These are phyloP conservation scores for Phoebastria nigripes DNA, from an alignment of 2,797 vertebrate genomes.

Conservation along the genomic window DNA sequence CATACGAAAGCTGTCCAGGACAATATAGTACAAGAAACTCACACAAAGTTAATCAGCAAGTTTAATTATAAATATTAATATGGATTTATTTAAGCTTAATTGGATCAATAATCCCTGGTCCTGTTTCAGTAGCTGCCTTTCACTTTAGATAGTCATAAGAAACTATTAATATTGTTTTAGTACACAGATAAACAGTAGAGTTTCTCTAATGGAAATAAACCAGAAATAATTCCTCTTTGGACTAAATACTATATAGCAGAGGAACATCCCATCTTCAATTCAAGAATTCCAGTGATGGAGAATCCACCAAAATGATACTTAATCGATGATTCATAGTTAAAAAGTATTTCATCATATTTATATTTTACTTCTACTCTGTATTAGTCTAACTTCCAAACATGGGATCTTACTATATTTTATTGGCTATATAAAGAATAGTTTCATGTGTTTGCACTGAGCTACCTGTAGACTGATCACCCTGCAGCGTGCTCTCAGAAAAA, in stretches of 20 bases:
- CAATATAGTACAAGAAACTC: not conserved
- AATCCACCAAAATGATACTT: not conserved
- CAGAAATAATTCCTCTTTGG: not conserved
- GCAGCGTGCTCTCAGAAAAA: not conserved
- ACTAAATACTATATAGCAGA: not conserved
- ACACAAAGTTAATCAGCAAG: not conserved
- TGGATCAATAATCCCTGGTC: not conserved
- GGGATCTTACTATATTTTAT: not conserved
- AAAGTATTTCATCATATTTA: not conserved
- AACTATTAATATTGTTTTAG: not conserved
- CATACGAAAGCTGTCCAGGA: fast-evolving
- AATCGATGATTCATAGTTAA: not conserved
- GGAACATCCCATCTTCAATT: not conserved
- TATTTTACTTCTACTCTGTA: not conserved
- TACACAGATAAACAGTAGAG: not conserved
- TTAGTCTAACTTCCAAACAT: not conserved
- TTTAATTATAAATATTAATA: not conserved
- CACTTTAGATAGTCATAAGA: not conserved
- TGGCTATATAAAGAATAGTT: not conserved
- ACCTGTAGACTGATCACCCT: not conserved
- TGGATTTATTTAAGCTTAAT: not conserved
- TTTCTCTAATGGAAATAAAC: not conserved
- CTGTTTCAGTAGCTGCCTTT: not conserved
- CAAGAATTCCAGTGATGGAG: not conserved
- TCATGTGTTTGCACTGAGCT: not conserved